These are phyloP conservation scores for Bothrops jararaca DNA, from an alignment of 2,113 vertebrate species.

Conservation along the genomic window DNA sequence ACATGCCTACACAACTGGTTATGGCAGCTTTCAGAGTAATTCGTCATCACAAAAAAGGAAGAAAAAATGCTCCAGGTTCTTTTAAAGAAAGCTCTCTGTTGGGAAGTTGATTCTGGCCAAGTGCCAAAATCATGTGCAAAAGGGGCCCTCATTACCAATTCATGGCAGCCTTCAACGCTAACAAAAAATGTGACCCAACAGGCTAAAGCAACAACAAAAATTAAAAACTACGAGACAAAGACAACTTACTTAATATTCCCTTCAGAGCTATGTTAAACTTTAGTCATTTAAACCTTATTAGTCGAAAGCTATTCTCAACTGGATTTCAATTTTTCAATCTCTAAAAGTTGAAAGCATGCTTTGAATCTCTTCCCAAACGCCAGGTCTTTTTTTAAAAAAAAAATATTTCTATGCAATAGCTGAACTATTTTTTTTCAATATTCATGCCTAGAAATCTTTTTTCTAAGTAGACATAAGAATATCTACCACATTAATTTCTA, in stretches of 20 bases:
- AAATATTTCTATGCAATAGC: slow-evolving; percentile 48
- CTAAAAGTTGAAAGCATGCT: slow-evolving; percentile 66
- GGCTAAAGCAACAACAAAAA: slow-evolving; percentile 80
- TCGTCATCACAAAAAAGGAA: slow-evolving; percentile 63
- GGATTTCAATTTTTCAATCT: slow-evolving; percentile 70
- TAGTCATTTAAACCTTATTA: slow-evolving; percentile 77
- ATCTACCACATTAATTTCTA: neutral
- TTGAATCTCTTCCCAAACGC: slow-evolving; percentile 61
- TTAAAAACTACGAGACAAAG: slow-evolving; percentile 81
- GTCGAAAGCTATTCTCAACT: slow-evolving; percentile 65
- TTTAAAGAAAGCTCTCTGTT: slow-evolving; percentile 77
- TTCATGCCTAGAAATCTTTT: slow-evolving; percentile 28
- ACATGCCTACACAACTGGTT: slow-evolving; percentile 75
- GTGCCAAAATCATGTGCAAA: slow-evolving; percentile 81
- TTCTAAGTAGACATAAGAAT: slow-evolving; percentile 28
- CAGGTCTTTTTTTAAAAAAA: slow-evolving; percentile 58
- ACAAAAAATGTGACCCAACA: slow-evolving; percentile 85
- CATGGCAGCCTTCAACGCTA: slow-evolving; percentile 79
- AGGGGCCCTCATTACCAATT: slow-evolving; percentile 81
- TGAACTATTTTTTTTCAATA: slow-evolving; percentile 56
- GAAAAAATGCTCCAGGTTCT: slow-evolving; percentile 74
- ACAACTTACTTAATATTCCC: slow-evolving; percentile 80
- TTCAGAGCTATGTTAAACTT: slow-evolving; percentile 77
- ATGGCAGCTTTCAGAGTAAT: slow-evolving; percentile 76
- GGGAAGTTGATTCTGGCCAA: slow-evolving; percentile 85